phyloP scores from a whole-genome alignment of 1,140 invertebrate species.

The Drosophila sucinea region DNA sequence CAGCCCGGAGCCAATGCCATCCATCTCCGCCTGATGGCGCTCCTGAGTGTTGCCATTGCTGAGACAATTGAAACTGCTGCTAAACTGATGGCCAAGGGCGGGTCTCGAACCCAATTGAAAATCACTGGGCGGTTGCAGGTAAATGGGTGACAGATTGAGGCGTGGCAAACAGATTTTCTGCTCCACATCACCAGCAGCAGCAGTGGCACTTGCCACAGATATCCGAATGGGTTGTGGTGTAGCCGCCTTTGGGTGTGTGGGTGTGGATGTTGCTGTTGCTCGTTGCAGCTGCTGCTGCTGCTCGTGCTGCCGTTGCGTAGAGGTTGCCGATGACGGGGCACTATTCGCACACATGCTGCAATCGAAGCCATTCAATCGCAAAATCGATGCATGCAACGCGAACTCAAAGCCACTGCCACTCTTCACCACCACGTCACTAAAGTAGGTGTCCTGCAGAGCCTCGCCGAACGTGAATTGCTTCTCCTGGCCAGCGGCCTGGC shows the following conservation, averaged over 20 bases:
- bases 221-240: slow-evolving; percentile 59
- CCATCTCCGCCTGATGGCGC: background rate
- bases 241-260: slow-evolving; percentile 11
- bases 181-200: slow-evolving; percentile 13
- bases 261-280: background rate
- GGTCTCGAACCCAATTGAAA: slow-evolving; percentile 35
- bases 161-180: slow-evolving; percentile 55
- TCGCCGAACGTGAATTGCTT: slow-evolving; percentile 85
- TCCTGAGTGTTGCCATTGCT: slow-evolving; percentile 46
- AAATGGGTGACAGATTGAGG: slow-evolving; percentile 74
- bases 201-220: slow-evolving; percentile 43
- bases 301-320: background rate
- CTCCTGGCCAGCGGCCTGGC: slow-evolving; percentile 80
- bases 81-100: slow-evolving; percentile 58
- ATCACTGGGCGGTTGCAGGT: slow-evolving; percentile 65
- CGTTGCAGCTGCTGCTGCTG: background rate
- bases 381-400: slow-evolving; percentile 86
- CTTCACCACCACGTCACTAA: slow-evolving; percentile 86
- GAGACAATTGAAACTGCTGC: slow-evolving; percentile 75
- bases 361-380: slow-evolving; percentile 85
- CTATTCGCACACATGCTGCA: slow-evolving; percentile 83
- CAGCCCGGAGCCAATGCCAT: background rate
- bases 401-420: slow-evolving; percentile 83
- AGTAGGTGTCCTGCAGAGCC: slow-evolving; percentile 87
- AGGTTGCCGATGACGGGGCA: background rate